Conservation (phyloP, 2,888 invertebrate species). For the Teleiodes luculella region DNA sequence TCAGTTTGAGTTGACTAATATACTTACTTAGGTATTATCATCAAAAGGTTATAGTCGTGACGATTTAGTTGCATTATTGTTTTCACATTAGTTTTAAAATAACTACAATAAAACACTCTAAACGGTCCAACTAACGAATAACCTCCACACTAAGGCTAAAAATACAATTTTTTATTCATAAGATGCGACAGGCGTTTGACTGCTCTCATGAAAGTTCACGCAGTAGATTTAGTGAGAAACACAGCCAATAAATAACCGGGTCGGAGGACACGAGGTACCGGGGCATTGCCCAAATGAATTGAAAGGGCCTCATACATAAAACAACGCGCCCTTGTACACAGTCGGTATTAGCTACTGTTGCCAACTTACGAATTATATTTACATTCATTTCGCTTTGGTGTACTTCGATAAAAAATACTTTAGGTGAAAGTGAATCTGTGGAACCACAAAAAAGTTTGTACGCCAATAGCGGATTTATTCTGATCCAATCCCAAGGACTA, state of each 20-base stretch:
- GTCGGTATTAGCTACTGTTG: slow-evolving; percentile 40
- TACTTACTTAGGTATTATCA: too few relatives aligned
- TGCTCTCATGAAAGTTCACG: slow-evolving; percentile 50
- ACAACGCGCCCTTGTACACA: slow-evolving; percentile 53
- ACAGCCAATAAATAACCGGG: slow-evolving; percentile 73
- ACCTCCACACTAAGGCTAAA: too few relatives aligned
- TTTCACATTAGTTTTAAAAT: too few relatives aligned
- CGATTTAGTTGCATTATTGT: too few relatives aligned
- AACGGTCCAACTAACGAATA: background rate
- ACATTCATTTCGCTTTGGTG: background rate
- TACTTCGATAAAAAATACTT: background rate
- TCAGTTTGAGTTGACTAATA: too few relatives aligned
- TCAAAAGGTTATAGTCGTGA: too few relatives aligned
- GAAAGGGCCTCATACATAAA: slow-evolving; percentile 75
- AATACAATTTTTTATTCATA: background rate
- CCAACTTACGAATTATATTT: slow-evolving; percentile 22
- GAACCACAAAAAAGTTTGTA: too few relatives aligned
- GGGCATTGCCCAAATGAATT: slow-evolving; percentile 72
- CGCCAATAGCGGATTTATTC: too few relatives aligned
- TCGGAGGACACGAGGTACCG: slow-evolving; percentile 72
- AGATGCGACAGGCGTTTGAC: slow-evolving; percentile 19
- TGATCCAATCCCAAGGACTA: too few relatives aligned
- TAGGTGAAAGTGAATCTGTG: too few relatives aligned
- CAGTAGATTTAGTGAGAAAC: slow-evolving; percentile 44
- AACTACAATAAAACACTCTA: background rate